Evolutionary conservation across 2,113 vertebrate species (phyloP), one percentile per base, ranked within the genome.

Genomic region (Pterocles orientalis): DNA sequence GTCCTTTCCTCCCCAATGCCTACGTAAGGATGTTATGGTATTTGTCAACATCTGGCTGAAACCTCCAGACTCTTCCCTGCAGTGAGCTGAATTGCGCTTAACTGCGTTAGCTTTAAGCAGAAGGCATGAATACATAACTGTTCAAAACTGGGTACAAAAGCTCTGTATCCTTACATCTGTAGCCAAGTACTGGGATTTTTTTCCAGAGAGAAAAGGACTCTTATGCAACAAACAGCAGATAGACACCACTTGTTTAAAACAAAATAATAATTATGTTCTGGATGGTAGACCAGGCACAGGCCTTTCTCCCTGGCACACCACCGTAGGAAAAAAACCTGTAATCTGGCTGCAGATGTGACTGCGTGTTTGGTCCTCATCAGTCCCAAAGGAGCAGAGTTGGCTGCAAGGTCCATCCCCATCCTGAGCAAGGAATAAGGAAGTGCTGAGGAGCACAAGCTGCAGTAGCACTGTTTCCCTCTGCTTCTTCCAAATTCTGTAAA

Each of bases 231-330:
- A 84, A 60, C 12, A 78, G 82, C 48, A 88, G 48, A 86, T 21
- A 95, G 71, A 87, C 45, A 93, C 24, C 31, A n/a, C 33, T 96
- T 91, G 75, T 85, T 90, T 57, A 45, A 91, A 94, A 90, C 45
- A 93, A 91, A 95, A 80, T 34, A 72, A 33, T 78, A 80, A 73
- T 68, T 70, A 56, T 7, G 3, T 81, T 85, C 48, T 50, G 48
- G 41, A 69, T 41, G 62, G 76, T 31, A 78, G 26, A 73, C 24
- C 28, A 75, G 60, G 60, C 54, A 71, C 17, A 85, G 77, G 53
- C 64, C 57, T 92, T 95, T 89, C 77, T 56, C 71, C 60, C 84
- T 75, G 71, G 83, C 54, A 82, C 33, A 87, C 18, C 73, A 68
- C 28, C 3, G 3, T 5, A 82, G 76, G 33, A 92, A 87, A 85